A percentile compares a stretch with the other conserved stretches of the same genome.
Evolutionary conservation across 1,140 invertebrate genomes (phyloP).

Genomic region (Himalopsyche phryganea): DNA sequence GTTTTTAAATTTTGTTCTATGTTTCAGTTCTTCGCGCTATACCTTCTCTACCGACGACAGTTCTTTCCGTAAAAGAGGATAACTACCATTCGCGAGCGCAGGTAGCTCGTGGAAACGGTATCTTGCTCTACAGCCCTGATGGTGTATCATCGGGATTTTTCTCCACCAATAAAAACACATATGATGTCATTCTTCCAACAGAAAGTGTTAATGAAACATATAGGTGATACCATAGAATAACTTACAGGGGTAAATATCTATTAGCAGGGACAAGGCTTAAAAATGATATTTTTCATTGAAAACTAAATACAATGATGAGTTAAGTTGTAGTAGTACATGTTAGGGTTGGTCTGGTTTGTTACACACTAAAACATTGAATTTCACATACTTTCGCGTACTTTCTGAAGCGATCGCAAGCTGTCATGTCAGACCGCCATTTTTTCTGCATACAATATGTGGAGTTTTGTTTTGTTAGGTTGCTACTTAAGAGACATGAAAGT

Average conservation of each 20-base stretch:
- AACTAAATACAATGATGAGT: background rate
- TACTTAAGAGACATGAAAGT: no score
- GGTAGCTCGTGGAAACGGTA: constrained; percentile 9
- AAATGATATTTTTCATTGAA: constrained; percentile 1
- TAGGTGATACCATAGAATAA: no score
- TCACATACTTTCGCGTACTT: no score
- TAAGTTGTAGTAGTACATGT: background rate
- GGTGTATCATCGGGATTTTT: constrained; percentile 10
- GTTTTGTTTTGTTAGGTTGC: no score
- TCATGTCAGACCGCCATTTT: no score
- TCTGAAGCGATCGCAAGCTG: no score
- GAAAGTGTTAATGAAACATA: constrained; percentile 20
- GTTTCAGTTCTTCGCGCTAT: constrained; percentile 17
- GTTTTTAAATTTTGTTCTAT: background rate
- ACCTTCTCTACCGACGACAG: constrained; percentile 9
- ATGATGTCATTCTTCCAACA: constrained; percentile 9
- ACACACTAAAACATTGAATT: no score
- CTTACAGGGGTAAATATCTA: no score
- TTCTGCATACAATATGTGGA: no score
- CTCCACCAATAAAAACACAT: constrained; percentile 7
- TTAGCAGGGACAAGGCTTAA: no score
- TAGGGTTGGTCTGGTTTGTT: no score
- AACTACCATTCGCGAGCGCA: constrained; percentile 14
- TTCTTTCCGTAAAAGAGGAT: constrained; percentile 6
- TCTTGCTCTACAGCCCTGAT: constrained; percentile 19